Conservation (phyloP, 2,113 vertebrate species). For the Passer montanus region DNA sequence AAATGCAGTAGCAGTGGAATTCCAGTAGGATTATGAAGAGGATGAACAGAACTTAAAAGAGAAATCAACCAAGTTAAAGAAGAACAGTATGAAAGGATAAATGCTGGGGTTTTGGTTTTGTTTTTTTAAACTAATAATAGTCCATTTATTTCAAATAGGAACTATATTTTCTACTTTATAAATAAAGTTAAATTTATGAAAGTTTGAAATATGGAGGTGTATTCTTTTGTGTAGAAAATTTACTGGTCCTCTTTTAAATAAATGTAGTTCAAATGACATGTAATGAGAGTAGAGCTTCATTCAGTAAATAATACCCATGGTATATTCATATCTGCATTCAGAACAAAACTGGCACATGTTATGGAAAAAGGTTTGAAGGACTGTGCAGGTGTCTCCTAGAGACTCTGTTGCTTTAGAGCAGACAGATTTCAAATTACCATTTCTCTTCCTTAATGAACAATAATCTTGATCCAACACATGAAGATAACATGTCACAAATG, state of each 20-base stretch:
- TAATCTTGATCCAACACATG: background rate
- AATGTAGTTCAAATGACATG: background rate
- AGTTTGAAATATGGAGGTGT: background rate
- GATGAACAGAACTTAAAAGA: conserved; percentile 55
- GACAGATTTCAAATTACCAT: conserved; percentile 12
- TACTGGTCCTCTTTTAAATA: conserved; percentile 15
- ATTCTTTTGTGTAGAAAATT: conserved; percentile 11
- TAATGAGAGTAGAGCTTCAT: background rate
- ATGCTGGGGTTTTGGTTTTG: background rate
- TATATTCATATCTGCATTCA: background rate
- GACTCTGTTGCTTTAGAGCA: background rate
- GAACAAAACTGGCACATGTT: background rate
- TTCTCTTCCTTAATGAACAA: conserved; percentile 15
- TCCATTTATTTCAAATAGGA: conserved; percentile 24
- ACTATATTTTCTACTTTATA: conserved; percentile 15
- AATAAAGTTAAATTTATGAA: conserved; percentile 32
- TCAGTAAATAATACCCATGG: background rate
- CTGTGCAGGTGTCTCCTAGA: conserved; percentile 4
- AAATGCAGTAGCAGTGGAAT: conserved; percentile 68
- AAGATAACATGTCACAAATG: background rate
- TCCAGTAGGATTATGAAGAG: conserved; percentile 67
- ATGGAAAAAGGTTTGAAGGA: conserved; percentile 2
- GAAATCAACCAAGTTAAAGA: background rate
- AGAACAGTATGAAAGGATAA: background rate
- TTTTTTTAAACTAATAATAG: conserved; percentile 7